Base-by-base conservation (phyloP, 2,888 invertebrate genomes). In the Pseudolycoriella hygida region DNA sequence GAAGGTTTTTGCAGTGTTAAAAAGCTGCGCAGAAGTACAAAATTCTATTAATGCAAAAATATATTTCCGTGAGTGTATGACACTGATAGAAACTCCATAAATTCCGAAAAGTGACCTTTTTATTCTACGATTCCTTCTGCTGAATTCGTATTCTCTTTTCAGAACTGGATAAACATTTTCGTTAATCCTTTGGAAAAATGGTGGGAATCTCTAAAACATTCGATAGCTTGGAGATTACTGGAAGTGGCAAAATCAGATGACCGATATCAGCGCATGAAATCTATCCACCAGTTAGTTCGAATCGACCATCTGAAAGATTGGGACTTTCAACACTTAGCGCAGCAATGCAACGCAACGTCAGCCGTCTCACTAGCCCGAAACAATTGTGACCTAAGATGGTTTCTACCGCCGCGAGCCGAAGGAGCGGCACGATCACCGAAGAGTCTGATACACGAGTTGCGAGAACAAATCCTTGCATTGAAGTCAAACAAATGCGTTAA, bases 361-460 rank as follows among this genome's bases (percentile, higher is more conserved):
- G 80, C 85, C 2, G 75, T 87, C 1, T 75, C 80, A 2, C 67
- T 92, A 43, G 88, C 90, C 0, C 70, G 88, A 52, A 76, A 77
- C 2, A 74, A 75, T 37, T 77, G 74, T 2, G 82, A 88, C 62
- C 62, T 72, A 12, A 70, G 81, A 44, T 80, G 84, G 60, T 88
- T 90, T 57, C 61, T 81, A 34, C 77, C 79, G 8, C 79, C 85
- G 3, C 78, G 79, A 1, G 64, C 71, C 40, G 67, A 68, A 48
- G 65, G 63, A 6, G 57, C 62, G 43, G 57, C 61, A 14, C 62
- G 60, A 44, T 60, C 63, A 53, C 62, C 65, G 1, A 64, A 62
- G 49, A 49, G 57, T 31, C 50, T 62, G 6, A 52, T 65, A 5
- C 51, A 55, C 3, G 64, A 65, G 38, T 53, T 64, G 3, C 60